Conservation (phyloP, 1,140 invertebrate species). For the Penaeus chinensis region DNA sequence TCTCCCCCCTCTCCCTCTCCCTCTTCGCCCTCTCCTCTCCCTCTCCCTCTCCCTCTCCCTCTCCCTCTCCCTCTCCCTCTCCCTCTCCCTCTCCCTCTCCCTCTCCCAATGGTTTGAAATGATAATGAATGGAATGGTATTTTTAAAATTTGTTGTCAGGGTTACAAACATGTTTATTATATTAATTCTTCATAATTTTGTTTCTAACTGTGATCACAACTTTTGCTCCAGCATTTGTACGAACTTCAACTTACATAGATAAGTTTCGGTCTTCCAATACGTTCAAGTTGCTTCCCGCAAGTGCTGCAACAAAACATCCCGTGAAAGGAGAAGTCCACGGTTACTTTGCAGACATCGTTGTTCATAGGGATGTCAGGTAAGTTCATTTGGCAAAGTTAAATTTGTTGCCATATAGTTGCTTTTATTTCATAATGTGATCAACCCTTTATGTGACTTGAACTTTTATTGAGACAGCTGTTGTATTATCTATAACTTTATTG, state of each 20-base stretch:
- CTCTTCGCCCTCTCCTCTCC: no score
- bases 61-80: neutral
- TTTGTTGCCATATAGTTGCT: no score
- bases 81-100: neutral
- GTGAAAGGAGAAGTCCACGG: slow-evolving; percentile 40
- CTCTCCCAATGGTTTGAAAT: no score
- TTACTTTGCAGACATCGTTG: slow-evolving; percentile 47
- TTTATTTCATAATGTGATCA: no score
- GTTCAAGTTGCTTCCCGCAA: slow-evolving; percentile 37
- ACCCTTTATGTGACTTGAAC: no score
- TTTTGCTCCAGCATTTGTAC: slow-evolving; percentile 33
- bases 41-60: neutral
- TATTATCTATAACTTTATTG: no score
- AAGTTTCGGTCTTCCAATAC: slow-evolving; percentile 20
- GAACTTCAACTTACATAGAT: slow-evolving; percentile 37
- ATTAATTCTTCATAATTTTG: no score
- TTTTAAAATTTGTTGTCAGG: no score
- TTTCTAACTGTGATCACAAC: neutral
- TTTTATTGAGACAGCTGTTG: no score
- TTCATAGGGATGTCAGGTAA: slow-evolving; percentile 48
- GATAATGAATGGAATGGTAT: no score
- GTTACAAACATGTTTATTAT: no score
- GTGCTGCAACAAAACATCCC: slow-evolving; percentile 44
- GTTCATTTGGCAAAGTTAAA: neutral
- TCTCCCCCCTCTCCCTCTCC: no score